These are phyloP conservation scores for Montipora capitata DNA, from an alignment of 92 coral and sea anemone species.

Conservation along the genomic window DNA sequence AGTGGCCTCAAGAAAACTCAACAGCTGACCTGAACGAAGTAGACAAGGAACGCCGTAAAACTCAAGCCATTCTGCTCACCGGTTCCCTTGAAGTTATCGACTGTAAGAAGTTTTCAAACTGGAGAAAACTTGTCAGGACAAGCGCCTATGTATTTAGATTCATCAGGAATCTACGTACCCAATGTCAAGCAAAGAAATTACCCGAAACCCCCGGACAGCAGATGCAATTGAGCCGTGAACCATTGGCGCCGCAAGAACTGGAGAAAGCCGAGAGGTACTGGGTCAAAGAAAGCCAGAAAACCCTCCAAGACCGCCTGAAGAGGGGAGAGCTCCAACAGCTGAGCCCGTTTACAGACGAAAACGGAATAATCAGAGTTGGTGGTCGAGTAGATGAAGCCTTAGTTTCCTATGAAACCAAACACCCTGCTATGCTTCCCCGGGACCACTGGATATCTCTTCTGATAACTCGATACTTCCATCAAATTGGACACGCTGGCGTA, in stretches of 20 bases:
- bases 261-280: constrained; percentile 46
- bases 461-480: constrained; percentile 68
- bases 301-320: constrained; percentile 28
- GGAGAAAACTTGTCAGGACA: constrained; percentile 65
- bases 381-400: constrained; percentile 66
- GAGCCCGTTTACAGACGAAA: constrained; percentile 54
- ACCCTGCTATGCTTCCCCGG: constrained; percentile 65
- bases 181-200: no score
- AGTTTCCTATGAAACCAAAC: constrained; percentile 58
- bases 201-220: background rate
- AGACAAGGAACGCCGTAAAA: constrained; percentile 49
- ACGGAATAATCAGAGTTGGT: constrained; percentile 64
- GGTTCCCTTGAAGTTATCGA: constrained; percentile 39
- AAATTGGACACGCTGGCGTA: constrained; percentile 57
- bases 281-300: constrained; percentile 68
- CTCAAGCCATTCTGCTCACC: constrained; percentile 15
- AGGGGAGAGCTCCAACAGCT: constrained; percentile 48
- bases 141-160: constrained; percentile 43
- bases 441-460: constrained; percentile 65
- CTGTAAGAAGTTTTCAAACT: constrained; percentile 55
- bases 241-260: constrained; percentile 4
- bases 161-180: no score
- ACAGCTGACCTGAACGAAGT: constrained; percentile 52
- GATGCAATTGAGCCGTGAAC: background rate
- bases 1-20: constrained; percentile 46